A percentile compares a stretch with the other conserved stretches of the same genome.
These are phyloP conservation scores for Drosophila acutilabella DNA, from an alignment of 2,888 invertebrate genomes.

Conservation along the genomic window DNA sequence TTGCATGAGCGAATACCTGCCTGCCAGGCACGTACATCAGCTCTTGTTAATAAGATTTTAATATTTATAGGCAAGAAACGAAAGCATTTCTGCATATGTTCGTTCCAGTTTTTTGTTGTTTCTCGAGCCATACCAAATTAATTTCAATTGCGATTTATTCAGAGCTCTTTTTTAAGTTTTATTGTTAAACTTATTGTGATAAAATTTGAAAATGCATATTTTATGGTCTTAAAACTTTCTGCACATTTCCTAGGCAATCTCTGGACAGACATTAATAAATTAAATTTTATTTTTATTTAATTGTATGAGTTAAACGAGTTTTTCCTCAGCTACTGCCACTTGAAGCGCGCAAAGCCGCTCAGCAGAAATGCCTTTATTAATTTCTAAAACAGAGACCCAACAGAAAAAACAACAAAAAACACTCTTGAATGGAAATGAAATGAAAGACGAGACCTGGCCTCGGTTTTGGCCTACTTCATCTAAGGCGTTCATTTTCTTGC, in stretches of 20 bases:
- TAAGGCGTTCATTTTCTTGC: conserved; percentile 49
- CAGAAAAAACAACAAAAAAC: neutral
- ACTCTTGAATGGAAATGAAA: conserved; percentile 16
- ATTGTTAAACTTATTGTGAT: conserved; percentile 1
- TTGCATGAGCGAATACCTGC: conserved; percentile 37
- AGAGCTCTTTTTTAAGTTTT: neutral
- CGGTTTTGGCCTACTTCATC: conserved; percentile 45
- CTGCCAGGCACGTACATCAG: conserved; percentile 34
- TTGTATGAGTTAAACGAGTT: conserved; percentile 53
- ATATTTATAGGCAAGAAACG: conserved; percentile 62
- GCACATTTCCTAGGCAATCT: conserved; percentile 41
- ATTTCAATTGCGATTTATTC: conserved; percentile 25
- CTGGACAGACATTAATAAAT: conserved; percentile 57
- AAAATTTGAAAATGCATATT: conserved; percentile 19
- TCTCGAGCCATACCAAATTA: neutral
- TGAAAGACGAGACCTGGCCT: conserved; percentile 8
- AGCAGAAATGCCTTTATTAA: conserved; percentile 64
- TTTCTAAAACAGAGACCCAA: conserved; percentile 54
- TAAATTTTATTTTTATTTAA: conserved; percentile 63
- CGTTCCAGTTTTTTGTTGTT: neutral
- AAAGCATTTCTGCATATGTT: conserved; percentile 5
- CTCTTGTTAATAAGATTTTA: conserved; percentile 69
- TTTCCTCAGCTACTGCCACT: conserved; percentile 30
- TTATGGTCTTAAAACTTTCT: conserved; percentile 24
- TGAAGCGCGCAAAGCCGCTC: conserved; percentile 47